Percentiles rank a stretch among this genome's conserved stretches.
phyloP scores from a whole-genome alignment of 1,140 invertebrate species.

The Kradibia gibbosae region DNA sequence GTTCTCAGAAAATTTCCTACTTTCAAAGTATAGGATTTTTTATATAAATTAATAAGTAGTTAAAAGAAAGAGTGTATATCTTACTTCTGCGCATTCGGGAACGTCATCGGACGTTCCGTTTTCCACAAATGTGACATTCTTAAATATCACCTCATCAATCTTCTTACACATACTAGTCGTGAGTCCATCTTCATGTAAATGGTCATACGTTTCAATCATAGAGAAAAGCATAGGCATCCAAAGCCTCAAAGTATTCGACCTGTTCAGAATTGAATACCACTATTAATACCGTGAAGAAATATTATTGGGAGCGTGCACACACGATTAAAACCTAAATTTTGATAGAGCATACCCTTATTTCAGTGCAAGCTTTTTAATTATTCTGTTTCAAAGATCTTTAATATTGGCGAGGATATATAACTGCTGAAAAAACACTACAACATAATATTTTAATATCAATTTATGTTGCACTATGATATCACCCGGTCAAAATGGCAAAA shows the following conservation, averaged over 20 bases:
- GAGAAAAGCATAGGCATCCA: slow-evolving; percentile 70
- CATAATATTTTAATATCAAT: background rate
- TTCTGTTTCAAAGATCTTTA: slow-evolving; percentile 6
- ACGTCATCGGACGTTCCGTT: slow-evolving; percentile 23
- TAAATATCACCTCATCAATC: slow-evolving; percentile 49
- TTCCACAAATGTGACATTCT: slow-evolving; percentile 29
- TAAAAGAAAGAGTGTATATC: too few species aligned
- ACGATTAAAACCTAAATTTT: background rate
- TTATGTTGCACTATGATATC: background rate
- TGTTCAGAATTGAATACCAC: slow-evolving; percentile 42
- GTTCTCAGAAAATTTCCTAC: too few species aligned
- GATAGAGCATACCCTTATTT: slow-evolving; percentile 4
- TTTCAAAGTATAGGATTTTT: too few species aligned
- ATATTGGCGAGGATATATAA: background rate
- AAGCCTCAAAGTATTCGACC: slow-evolving; percentile 66
- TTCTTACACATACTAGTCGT: slow-evolving; percentile 58
- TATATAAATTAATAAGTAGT: too few species aligned
- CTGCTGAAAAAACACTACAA: slow-evolving; percentile 10
- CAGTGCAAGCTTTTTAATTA: slow-evolving; percentile 8
- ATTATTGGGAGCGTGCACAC: background rate
- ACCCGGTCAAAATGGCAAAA: background rate
- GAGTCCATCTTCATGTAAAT: slow-evolving; percentile 49
- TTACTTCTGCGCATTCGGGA: slow-evolving; percentile 44
- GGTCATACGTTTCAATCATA: slow-evolving; percentile 65
- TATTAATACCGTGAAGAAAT: background rate